phyloP scores from a whole-genome alignment of 2,797 vertebrate species.

The Manis javanica region DNA sequence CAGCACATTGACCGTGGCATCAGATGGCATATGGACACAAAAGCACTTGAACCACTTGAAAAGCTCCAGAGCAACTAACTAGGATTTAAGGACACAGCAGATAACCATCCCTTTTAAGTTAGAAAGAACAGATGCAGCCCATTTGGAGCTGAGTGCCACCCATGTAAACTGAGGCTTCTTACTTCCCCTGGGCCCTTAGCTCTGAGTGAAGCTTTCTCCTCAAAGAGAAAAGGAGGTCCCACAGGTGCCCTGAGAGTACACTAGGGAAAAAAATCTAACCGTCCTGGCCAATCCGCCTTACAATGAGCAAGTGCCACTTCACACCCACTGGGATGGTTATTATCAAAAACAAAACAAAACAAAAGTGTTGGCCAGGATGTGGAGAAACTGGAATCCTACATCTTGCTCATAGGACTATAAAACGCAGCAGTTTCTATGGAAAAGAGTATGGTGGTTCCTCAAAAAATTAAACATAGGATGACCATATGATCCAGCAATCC shows the following conservation, averaged over 20 bases:
- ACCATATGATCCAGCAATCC: background rate
- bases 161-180: fast-evolving
- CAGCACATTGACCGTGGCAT: background rate
- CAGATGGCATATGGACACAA: background rate
- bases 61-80: background rate
- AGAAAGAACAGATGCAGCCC: background rate
- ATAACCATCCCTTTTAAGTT: background rate
- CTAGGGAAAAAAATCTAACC: too few species aligned
- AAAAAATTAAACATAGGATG: background rate
- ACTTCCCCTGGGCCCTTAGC: background rate
- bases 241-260: background rate
- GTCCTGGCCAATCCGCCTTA: background rate
- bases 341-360: background rate
- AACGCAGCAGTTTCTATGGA: background rate
- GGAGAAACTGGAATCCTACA: background rate
- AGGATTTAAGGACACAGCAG: background rate
- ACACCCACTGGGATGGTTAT: background rate
- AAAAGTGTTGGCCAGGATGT: background rate
- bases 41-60: background rate
- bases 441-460: background rate
- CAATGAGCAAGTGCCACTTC: background rate
- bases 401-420: too few species aligned
- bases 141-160: background rate
- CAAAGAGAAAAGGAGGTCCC: background rate
- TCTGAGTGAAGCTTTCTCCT: background rate